Evolutionary conservation across 2,113 vertebrate genomes (phyloP).

Genomic region (Procavia capensis): DNA sequence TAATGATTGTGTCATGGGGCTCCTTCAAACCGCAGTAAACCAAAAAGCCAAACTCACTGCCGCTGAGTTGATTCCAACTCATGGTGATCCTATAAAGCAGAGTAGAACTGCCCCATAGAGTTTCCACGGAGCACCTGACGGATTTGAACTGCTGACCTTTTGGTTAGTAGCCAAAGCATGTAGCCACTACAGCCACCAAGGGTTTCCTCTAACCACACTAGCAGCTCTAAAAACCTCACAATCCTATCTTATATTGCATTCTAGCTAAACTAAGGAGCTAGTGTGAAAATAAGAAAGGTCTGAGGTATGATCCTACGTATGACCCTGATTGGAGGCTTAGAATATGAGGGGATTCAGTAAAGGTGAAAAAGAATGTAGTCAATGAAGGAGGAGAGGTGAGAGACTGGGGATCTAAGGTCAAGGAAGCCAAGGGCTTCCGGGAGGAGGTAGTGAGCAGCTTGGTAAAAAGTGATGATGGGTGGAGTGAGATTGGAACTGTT

Average conservation of each 20-base stretch:
- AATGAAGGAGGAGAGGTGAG: background rate
- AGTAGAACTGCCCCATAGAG: no score
- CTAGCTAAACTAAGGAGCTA: background rate
- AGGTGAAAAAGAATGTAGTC: background rate
- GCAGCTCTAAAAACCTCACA: background rate
- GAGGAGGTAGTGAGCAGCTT: background rate
- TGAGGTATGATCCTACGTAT: background rate
- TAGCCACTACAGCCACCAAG: no score
- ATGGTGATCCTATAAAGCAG: no score
- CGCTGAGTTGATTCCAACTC: no score
- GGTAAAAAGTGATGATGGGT: background rate
- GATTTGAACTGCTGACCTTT: no score
- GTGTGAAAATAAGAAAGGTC: background rate
- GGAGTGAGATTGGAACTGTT: no score
- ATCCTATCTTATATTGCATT: background rate
- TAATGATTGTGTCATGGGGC: no score
- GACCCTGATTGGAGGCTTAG: background rate
- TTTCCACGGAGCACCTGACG: no score
- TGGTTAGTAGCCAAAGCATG: no score
- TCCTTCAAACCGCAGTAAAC: no score
- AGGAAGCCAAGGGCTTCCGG: background rate
- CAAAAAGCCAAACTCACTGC: no score
- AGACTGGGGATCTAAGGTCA: background rate
- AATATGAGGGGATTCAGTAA: background rate
- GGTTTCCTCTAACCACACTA: no score